These are phyloP conservation scores for Myotis lucifugus DNA, from an alignment of 2,113 vertebrate genomes.

Conservation along the genomic window DNA sequence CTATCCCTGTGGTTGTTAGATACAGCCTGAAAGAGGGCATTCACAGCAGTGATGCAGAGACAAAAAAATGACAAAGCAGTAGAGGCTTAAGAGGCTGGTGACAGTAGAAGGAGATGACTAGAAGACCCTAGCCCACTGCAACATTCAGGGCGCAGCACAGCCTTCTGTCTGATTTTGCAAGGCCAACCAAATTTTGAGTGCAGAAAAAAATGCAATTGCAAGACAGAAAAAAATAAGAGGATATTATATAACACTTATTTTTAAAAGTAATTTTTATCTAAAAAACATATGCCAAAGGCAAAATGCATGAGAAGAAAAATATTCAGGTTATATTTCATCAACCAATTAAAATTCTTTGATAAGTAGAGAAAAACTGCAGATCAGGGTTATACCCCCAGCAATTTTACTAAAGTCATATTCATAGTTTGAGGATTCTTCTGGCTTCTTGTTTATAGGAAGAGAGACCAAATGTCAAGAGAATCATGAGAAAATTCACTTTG, in stretches of 20 bases:
- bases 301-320: neutral
- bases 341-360: neutral
- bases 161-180: neutral
- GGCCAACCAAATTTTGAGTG: neutral
- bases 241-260: neutral
- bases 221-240: neutral
- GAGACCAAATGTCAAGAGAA: neutral
- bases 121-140: neutral
- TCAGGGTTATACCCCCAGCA: neutral
- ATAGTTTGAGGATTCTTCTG: neutral
- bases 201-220: neutral
- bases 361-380: neutral
- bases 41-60: neutral
- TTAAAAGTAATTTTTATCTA: constrained; percentile 9
- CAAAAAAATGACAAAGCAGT: neutral
- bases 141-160: neutral
- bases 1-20: neutral
- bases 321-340: constrained; percentile 3
- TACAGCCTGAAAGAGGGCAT: neutral
- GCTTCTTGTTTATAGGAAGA: neutral
- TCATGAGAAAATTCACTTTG: neutral
- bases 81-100: neutral
- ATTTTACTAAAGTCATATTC: neutral
- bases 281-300: neutral
- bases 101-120: neutral